These are phyloP conservation scores for Chrysolina americana DNA, from an alignment of 2,888 invertebrate species.

Conservation along the genomic window DNA sequence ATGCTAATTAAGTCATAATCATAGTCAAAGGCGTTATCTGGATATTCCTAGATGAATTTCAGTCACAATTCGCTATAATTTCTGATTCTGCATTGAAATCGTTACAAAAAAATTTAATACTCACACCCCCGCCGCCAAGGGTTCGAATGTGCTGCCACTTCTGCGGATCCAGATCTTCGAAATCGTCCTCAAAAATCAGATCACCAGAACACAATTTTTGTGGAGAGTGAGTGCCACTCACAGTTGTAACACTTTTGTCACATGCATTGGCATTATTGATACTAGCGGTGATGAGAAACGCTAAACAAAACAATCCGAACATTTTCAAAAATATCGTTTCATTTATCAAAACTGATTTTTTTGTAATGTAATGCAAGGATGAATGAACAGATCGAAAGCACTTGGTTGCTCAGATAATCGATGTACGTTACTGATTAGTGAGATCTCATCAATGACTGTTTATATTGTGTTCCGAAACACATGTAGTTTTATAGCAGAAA, in stretches of 20 bases:
- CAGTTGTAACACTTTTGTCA: constrained; percentile 42
- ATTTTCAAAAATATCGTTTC: not conserved
- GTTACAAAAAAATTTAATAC: constrained; percentile 57
- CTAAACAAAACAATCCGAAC: not conserved
- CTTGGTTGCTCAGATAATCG: too few relatives aligned
- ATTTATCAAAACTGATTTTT: not conserved
- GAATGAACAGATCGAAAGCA: not conserved
- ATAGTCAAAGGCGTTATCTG: too few relatives aligned
- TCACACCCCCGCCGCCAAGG: constrained; percentile 73
- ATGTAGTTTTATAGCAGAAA: too few relatives aligned
- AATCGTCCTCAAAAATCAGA: constrained; percentile 77
- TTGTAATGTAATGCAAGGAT: not conserved
- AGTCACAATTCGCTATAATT: too few relatives aligned
- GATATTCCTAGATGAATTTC: too few relatives aligned
- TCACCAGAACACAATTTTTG: constrained; percentile 71
- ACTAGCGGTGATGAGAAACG: not conserved
- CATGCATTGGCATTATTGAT: not conserved
- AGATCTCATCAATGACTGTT: too few relatives aligned
- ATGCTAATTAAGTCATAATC: too few relatives aligned
- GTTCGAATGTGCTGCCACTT: constrained; percentile 80
- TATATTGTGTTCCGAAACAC: too few relatives aligned
- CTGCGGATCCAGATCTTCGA: constrained; percentile 73
- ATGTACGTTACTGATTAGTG: too few relatives aligned
- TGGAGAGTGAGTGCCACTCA: constrained; percentile 41
- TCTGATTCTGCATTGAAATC: too few relatives aligned